These are phyloP conservation scores for Eidolon dupreanum DNA, from an alignment of 2,797 vertebrate genomes.

Conservation along the genomic window DNA sequence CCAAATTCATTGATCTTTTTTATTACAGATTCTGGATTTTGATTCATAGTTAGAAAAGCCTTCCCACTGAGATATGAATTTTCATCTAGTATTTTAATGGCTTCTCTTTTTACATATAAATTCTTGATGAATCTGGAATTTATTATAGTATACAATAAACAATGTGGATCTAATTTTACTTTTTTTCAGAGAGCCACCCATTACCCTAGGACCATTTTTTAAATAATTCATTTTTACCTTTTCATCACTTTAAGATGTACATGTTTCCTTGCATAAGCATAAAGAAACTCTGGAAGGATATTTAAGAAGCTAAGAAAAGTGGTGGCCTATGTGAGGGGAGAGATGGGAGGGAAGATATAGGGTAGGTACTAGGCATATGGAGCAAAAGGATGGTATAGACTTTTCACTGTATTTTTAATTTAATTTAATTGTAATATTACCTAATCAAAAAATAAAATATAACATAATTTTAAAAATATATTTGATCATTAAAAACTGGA, in stretches of 20 bases:
- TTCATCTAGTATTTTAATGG: not conserved
- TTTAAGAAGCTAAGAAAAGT: not conserved
- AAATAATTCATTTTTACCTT: not conserved
- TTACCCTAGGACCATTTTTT: not conserved
- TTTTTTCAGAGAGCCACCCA: not conserved
- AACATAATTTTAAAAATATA: not conserved
- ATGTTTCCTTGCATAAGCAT: not conserved
- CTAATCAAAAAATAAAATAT: slow-evolving; percentile 1
- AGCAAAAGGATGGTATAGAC: not conserved
- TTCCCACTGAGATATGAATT: not conserved
- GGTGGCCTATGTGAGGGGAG: not conserved
- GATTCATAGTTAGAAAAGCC: not conserved
- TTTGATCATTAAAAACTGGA: not conserved
- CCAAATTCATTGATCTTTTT: not conserved
- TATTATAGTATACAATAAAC: not conserved
- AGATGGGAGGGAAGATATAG: not conserved
- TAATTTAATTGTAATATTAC: not conserved
- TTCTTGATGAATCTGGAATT: not conserved
- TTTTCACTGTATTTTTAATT: not conserved
- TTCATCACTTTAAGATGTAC: not conserved
- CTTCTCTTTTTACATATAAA: not conserved
- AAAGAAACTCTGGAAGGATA: not conserved
- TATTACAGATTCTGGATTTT: not conserved
- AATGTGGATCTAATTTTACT: not conserved
- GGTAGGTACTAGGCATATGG: not conserved